Evolutionary conservation across 2,113 vertebrate genomes (phyloP), one percentile per base, ranked within the genome.

Genomic region (Atrichornis clamosus): DNA sequence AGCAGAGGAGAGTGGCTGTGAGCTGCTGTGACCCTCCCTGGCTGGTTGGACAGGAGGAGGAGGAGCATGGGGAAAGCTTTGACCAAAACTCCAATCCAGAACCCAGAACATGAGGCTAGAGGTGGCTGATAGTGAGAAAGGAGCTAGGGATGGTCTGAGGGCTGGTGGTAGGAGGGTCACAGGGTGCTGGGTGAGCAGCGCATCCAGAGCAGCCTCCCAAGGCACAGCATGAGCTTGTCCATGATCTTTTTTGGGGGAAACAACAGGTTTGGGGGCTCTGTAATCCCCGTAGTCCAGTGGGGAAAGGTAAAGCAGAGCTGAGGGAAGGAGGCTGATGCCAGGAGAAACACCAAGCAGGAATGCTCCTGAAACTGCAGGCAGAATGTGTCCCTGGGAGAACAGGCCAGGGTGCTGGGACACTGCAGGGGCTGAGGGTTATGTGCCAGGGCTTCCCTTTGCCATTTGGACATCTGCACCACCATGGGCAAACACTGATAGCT

Each of bases 141-240:
- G 39, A 75, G 46, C 44, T 70, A 33, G 20, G 17, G 9, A 33
- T 56, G 76, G 46, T 39, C 23, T 65, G 67, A 70, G 62, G 17
- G 39, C 32, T 67, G 52, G 27, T 33, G 44, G 19, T 21, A 68
- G 33, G 14, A 84, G 10, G 26, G 22, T 30, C 65, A 64, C 12
- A 12, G 19, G 32, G 27, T 35, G 21, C 7, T 53, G 27, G 13
- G 30, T 32, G 37, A 64, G 27, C 23, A 47, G 69, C 2, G 1
- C 17, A 41, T 37, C 67, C 1, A 1, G 22, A 89, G n/a, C 33
- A 77, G 69, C 41, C 17, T 78, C 65, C 13, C 52, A 67, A 32
- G 39, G 42, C 64, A 62, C 0, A 0, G 13, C 27, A 37, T 15
- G 50, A 77, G 22, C 32, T 44, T 7, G 1, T 32, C 53, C 0